phyloP scores from a whole-genome alignment of 2,888 invertebrate genomes.

The Phragmatobia fuliginosa region DNA sequence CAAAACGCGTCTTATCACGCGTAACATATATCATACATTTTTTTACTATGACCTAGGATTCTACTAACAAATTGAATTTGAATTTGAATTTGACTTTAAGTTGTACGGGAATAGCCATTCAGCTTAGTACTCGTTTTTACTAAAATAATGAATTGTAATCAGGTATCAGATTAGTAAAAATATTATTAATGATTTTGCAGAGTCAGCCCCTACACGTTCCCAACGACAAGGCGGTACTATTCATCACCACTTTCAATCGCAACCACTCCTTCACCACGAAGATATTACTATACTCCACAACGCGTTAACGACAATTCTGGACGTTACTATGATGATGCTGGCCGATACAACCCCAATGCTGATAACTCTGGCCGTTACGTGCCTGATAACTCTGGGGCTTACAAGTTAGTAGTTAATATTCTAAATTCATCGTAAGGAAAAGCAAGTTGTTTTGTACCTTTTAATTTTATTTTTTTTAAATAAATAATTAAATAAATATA shows the following conservation, averaged over 20 bases:
- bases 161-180: not conserved
- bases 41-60: no score
- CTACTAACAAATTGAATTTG: no score
- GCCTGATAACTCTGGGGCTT: slow-evolving; percentile 67
- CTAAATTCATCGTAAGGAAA: not conserved
- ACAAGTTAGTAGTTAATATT: slow-evolving; percentile 65
- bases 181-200: slow-evolving; percentile 11
- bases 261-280: slow-evolving; percentile 26
- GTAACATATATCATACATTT: no score
- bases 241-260: not conserved
- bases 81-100: no score
- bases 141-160: no score
- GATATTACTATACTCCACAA: slow-evolving; percentile 42
- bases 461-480: not conserved
- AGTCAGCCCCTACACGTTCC: slow-evolving; percentile 30
- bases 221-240: slow-evolving; percentile 29
- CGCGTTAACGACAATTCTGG: slow-evolving; percentile 50
- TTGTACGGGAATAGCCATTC: not conserved
- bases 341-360: slow-evolving; percentile 53
- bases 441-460: not conserved
- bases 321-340: slow-evolving; percentile 46
- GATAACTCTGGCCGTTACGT: slow-evolving; percentile 64
- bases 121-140: no score
- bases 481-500: no score
- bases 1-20: not conserved